Base-by-base conservation (phyloP, 2,888 invertebrate species). In the Drosophila recens region DNA sequence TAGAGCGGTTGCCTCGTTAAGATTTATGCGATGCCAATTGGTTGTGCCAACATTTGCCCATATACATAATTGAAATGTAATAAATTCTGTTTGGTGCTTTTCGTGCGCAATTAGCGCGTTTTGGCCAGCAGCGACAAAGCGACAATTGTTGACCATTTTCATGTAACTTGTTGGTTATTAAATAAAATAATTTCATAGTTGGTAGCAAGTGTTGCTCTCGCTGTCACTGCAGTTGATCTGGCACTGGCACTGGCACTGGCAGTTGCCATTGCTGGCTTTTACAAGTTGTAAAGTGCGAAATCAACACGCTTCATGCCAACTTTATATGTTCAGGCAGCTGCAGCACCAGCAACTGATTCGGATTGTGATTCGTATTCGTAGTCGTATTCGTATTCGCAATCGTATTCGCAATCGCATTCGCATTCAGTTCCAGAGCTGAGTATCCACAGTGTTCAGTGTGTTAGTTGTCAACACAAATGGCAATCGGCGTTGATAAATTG, bases 241-340 rank as follows among this genome's bases (percentile, higher is more conserved):
- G 30, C 42, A 59, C 30, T 30, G 30, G 27, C 27, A 27, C 27
- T 27, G 27, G 33, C 33, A 30, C 33, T 33, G 23, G 30, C 43
- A 59, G 67, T 75, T 82, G 76, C 85, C 84, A 83, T 78, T 89
- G 89, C 79, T 73, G 77, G 61, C 75, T 72, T 46, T 75, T 79
- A 90, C 86, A 86, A 87, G 86, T 75, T 86, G 86, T 90, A 85
- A 90, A 89, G 86, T 90, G 86, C 90, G 86, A 86, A 90, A 89
- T 87, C 79, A 89, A 90, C 86, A 86, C 86, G 90, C 88, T 89
- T 90, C 89, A 86, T 90, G 74, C 88, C 89, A 90, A 89, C 76
- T 87, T 74, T 59, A 65, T 71, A 54, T 54, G 38, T 34, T 33
- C 49, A 46, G 34, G 56, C 58, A 63, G 74, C 65, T 52, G 66